These are phyloP conservation scores for Galaxias olidus DNA, from an alignment of 2,797 vertebrate species.

Conservation along the genomic window DNA sequence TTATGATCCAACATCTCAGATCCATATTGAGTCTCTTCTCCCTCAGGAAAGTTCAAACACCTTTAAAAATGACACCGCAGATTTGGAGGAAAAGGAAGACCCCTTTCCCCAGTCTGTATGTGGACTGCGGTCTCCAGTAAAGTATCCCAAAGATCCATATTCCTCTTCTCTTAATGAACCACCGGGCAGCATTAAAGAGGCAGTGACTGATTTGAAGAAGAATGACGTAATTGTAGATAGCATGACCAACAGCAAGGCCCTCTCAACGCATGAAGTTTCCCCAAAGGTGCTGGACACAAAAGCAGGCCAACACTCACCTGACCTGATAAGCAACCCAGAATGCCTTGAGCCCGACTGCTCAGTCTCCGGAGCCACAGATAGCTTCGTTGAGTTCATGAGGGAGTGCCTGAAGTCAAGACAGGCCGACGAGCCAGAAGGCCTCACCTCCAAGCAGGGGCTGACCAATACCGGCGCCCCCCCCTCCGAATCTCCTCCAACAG, in stretches of 20 bases:
- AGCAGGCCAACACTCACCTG: constrained; percentile 27
- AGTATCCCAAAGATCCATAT: constrained; percentile 61
- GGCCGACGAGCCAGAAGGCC: constrained; percentile 64
- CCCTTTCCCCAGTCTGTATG: constrained; percentile 30
- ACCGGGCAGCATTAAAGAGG: constrained; percentile 28
- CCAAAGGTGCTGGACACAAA: constrained; percentile 35
- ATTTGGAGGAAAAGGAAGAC: constrained; percentile 36
- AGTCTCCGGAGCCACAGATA: constrained; percentile 64
- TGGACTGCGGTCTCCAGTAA: constrained; percentile 39
- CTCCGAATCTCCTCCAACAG: constrained; percentile 44
- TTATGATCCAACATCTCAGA: constrained; percentile 43
- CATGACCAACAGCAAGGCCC: constrained; percentile 27
- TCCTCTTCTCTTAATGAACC: constrained; percentile 55
- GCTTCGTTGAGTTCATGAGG: constrained; percentile 81
- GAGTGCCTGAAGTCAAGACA: constrained; percentile 77
- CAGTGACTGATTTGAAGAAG: constrained; percentile 34
- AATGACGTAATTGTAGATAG: constrained; percentile 25
- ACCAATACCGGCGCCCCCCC: constrained; percentile 21
- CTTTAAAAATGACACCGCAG: constrained; percentile 19
- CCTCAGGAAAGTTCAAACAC: constrained; percentile 20
- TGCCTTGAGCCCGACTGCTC: constrained; percentile 37
- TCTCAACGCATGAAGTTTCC: constrained; percentile 21
- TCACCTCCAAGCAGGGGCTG: constrained; percentile 17
- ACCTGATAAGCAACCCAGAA: constrained; percentile 47
- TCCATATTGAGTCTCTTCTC: constrained; percentile 31